Base-by-base conservation (phyloP, 2,888 invertebrate genomes). In the Hydraecia micacea region DNA sequence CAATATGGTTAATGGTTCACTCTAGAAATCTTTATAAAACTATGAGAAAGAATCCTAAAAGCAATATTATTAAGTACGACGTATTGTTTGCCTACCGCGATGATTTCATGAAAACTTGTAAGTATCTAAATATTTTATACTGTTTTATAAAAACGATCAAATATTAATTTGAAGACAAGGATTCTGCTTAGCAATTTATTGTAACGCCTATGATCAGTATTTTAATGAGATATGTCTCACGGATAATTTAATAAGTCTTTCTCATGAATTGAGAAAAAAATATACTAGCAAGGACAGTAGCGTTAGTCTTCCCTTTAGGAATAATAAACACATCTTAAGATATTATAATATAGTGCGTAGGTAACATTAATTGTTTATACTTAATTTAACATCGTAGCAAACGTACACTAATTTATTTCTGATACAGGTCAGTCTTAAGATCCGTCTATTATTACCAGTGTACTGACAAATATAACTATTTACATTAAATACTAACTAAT, bases 301-400 rank as follows among this genome's bases (percentile, higher is more conserved):
- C 85, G 55, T 85, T 72, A 87, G 80, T 86, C 80, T 84, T 86
- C 66, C 69, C 89, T 81, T 86, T 84, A 90, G 93, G 90, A 92
- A 94, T 95, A 95, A 94, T 95, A 95, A 95, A 95, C 94, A 93
- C 91, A 95, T 94, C 95, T 95, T 95, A 95, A 95, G 94, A 95
- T 93, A 85, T 68, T 69, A 75, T 63, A 87, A 75, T 66, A 67
- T 73, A 81, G 86, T 85, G 85, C 77, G 74, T 86, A 32, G 32
- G 32, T 32, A 82, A 85, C 77, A 84, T 83, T 81, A 84, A 83
- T 80, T 79, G 76, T 80, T 82, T 83, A 87, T 73, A 82, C 82
- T 86, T 87, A 80, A 85, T 84, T 79, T 84, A 89, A 89, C 85
- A 91, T 83, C 89, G 87, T 89, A 91, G 88, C 85, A 89, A 91